Evolutionary conservation across 2,888 invertebrate species (phyloP).

Genomic region (Epirrita christyi): DNA sequence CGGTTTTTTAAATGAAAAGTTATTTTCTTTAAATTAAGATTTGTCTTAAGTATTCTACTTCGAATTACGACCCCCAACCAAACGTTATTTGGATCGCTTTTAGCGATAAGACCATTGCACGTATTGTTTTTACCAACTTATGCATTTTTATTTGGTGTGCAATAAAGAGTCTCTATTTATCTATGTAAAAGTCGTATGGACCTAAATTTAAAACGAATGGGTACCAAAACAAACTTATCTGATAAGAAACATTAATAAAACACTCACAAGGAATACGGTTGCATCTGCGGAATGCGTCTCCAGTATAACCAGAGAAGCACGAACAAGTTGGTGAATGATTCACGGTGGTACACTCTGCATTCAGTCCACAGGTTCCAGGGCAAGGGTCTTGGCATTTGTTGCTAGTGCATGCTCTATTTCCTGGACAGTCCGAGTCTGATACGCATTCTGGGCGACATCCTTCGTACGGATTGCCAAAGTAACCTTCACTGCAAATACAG

Average conservation of each 20-base stretch:
- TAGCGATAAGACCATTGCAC: too few species aligned
- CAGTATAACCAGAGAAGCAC: constrained; percentile 87
- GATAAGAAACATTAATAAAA: not conserved
- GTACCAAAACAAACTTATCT: not conserved
- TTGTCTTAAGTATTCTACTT: too few species aligned
- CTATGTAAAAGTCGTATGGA: too few species aligned
- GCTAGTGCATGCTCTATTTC: constrained; percentile 89
- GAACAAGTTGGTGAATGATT: constrained; percentile 89
- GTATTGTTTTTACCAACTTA: too few species aligned
- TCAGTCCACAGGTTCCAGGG: constrained; percentile 89
- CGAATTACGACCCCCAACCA: too few species aligned
- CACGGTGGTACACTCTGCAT: constrained; percentile 89
- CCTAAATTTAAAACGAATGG: too few species aligned
- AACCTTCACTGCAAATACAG: constrained; percentile 88
- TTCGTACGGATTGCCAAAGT: constrained; percentile 91
- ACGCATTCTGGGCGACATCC: constrained; percentile 91
- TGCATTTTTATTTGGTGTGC: too few species aligned
- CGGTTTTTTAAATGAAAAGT: too few species aligned
- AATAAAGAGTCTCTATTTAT: too few species aligned
- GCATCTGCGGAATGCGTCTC: constrained; percentile 85
- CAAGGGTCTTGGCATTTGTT: constrained; percentile 92
- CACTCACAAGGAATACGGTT: constrained; percentile 68
- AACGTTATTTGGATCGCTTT: too few species aligned
- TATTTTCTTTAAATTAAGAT: too few species aligned
- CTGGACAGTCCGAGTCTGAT: constrained; percentile 88